Percentiles rank a stretch among this genome's conserved stretches.
Evolutionary conservation across 2,888 invertebrate genomes (phyloP).

Genomic region (Philaethria dido): DNA sequence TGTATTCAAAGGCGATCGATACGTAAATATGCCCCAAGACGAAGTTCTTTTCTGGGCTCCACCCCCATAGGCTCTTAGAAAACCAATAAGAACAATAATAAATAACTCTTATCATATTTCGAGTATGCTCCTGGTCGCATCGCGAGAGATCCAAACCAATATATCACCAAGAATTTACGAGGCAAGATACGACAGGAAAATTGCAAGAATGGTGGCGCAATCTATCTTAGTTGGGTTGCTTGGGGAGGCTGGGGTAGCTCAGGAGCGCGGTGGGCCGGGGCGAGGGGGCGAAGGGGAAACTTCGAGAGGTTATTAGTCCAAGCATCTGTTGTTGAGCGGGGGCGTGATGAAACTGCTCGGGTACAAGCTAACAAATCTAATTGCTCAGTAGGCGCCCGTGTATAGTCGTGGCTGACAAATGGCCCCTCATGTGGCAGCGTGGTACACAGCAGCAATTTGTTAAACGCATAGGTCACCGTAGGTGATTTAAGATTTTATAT

Average conservation of each 20-base stretch:
- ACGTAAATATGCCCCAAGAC: conserved; percentile 58
- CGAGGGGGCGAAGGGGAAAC: conserved; percentile 76
- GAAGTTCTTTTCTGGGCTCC: conserved; percentile 53
- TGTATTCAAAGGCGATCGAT: conserved; percentile 48
- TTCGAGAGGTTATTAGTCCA: conserved; percentile 85
- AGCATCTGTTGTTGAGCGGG: conserved; percentile 85
- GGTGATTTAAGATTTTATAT: conserved; percentile 56
- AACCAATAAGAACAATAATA: conserved; percentile 85
- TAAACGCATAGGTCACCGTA: conserved; percentile 72
- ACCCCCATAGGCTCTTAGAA: conserved; percentile 62
- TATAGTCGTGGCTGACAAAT: conserved; percentile 74
- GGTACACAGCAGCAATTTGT: conserved; percentile 68
- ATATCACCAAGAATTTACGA: conserved; percentile 94
- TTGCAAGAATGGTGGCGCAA: conserved; percentile 96
- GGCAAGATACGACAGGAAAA: conserved; percentile 96
- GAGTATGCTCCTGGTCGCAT: conserved; percentile 84
- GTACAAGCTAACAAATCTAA: conserved; percentile 84
- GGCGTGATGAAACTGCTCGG: conserved; percentile 82
- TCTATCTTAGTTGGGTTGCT: conserved; percentile 91
- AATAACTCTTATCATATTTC: conserved; percentile 84
- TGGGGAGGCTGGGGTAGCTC: conserved; percentile 75
- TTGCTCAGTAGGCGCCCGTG: conserved; percentile 82
- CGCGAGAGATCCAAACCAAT: conserved; percentile 86
- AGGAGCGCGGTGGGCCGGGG: conserved; percentile 63
- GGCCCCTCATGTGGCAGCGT: conserved; percentile 71